Conservation (phyloP, 2,888 invertebrate genomes). For the Philhelius pedissequus region DNA sequence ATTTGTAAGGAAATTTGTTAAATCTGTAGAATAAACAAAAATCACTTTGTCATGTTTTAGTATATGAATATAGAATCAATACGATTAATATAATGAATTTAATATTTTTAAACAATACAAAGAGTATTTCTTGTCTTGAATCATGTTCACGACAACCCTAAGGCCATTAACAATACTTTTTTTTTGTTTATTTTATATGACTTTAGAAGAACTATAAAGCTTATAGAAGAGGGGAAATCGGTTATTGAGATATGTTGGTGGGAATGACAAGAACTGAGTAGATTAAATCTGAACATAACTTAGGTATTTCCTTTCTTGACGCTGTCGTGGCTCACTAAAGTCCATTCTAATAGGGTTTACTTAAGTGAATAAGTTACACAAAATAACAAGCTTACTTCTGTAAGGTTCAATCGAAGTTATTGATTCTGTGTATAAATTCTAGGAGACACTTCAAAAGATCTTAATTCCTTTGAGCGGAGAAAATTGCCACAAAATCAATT, state of each 20-base stretch:
- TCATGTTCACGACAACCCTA: not conserved
- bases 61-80: not conserved
- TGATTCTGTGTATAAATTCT: too few relatives aligned
- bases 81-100: not conserved
- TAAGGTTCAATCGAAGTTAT: too few relatives aligned
- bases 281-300: too few relatives aligned
- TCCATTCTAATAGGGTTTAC: too few relatives aligned
- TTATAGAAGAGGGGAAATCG: not conserved
- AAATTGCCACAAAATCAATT: too few relatives aligned
- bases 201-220: not conserved
- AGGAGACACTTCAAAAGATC: too few relatives aligned
- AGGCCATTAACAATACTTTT: not conserved
- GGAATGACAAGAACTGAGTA: too few relatives aligned
- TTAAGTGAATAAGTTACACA: too few relatives aligned
- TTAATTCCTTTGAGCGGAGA: too few relatives aligned
- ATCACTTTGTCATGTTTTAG: slow-evolving; percentile 21
- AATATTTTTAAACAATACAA: not conserved
- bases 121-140: not conserved
- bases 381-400: too few relatives aligned
- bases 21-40: slow-evolving; percentile 29
- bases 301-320: too few relatives aligned
- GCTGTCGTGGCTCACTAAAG: too few relatives aligned
- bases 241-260: not conserved
- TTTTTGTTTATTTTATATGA: not conserved
- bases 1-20: slow-evolving; percentile 41